A percentile compares a stretch with the other conserved stretches of the same genome.
These are phyloP conservation scores for Bagarius yarrelli DNA, from an alignment of 2,113 vertebrate genomes.

Conservation along the genomic window DNA sequence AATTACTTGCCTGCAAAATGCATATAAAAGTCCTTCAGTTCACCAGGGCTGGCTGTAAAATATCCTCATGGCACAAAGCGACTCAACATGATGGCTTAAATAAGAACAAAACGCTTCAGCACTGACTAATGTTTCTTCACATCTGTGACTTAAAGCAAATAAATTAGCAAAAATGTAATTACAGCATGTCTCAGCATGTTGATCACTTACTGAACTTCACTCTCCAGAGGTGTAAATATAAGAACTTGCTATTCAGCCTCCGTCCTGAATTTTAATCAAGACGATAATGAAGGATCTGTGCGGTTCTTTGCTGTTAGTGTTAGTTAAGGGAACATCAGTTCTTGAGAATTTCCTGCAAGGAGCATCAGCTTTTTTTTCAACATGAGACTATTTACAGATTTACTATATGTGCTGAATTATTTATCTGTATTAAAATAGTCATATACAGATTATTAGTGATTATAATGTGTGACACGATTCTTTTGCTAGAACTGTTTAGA, in stretches of 20 bases:
- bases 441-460: no score
- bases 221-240: not conserved
- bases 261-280: not conserved
- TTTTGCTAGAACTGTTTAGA: no score
- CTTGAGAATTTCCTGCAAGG: not conserved
- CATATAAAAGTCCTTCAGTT: not conserved
- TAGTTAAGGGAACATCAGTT: not conserved
- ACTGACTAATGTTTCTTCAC: not conserved
- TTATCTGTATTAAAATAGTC: not conserved
- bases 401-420: not conserved
- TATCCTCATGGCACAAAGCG: not conserved
- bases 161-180: conserved; percentile 8
- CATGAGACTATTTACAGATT: not conserved
- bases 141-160: not conserved
- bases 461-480: no score
- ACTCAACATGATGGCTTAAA: not conserved
- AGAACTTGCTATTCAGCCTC: not conserved
- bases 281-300: not conserved
- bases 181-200: not conserved
- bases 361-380: not conserved
- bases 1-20: not conserved
- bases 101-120: not conserved
- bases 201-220: not conserved
- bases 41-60: not conserved
- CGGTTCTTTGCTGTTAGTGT: not conserved